Conservation (phyloP, 2,888 invertebrate species). For the Tethea ocularis region DNA sequence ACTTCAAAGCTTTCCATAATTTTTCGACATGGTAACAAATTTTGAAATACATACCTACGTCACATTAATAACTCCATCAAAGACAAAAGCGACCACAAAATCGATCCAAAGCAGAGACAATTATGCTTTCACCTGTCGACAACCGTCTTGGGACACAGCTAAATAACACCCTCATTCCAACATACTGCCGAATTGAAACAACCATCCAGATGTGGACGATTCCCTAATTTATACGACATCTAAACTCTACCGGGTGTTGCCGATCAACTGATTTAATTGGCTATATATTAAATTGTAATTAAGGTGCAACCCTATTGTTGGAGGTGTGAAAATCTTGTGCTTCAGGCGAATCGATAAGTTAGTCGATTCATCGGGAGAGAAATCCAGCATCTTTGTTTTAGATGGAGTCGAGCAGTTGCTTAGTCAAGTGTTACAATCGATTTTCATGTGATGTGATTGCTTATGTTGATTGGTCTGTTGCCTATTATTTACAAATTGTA, state of each 20-base stretch:
- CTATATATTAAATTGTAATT: conserved; percentile 82
- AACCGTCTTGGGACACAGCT: conserved; percentile 45
- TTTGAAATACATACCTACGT: too few species aligned
- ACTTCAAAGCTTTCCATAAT: too few species aligned
- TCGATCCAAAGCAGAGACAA: conserved; percentile 31
- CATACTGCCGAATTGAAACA: conserved; percentile 33
- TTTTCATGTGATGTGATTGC: not conserved
- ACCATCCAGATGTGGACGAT: conserved; percentile 18
- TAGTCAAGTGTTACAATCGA: not conserved
- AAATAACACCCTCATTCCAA: conserved; percentile 22
- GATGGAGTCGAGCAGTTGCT: conserved; percentile 15
- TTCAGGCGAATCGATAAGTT: conserved; percentile 44
- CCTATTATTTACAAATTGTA: not conserved
- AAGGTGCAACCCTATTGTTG: conserved; percentile 68
- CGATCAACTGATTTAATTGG: conserved; percentile 77
- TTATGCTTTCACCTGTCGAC: conserved; percentile 43
- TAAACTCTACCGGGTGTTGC: conserved; percentile 56
- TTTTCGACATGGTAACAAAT: too few species aligned
- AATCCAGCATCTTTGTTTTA: conserved; percentile 19
- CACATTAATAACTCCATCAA: not conserved
- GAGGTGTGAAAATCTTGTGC: conserved; percentile 67
- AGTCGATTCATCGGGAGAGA: conserved; percentile 41
- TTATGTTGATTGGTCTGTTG: conserved; percentile 8
- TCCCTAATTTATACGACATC: conserved; percentile 34
- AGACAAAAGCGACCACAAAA: conserved; percentile 7